phyloP scores from a whole-genome alignment of 2,797 vertebrate species.

The Hyperoplus immaculatus region DNA sequence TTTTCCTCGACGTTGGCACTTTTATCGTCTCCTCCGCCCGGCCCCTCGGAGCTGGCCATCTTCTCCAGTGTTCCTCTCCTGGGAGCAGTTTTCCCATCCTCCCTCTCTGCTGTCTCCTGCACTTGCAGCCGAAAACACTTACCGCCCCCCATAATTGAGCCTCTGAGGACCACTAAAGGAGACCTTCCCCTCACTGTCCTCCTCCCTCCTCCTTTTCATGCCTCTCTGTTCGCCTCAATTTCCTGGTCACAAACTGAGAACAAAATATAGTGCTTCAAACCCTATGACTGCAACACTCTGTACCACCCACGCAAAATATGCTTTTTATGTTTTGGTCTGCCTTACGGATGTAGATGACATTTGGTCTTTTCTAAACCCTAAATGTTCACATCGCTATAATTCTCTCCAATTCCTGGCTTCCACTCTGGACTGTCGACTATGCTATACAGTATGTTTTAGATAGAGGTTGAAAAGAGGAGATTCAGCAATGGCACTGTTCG shows the following conservation, averaged over 20 bases:
- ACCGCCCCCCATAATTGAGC: conserved; percentile 71
- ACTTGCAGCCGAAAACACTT: conserved; percentile 65
- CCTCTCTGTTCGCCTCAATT: conserved; percentile 25
- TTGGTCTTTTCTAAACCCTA: background rate
- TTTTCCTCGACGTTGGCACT: conserved; percentile 18
- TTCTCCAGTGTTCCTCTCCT: conserved; percentile 45
- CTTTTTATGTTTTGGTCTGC: background rate
- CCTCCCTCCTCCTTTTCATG: conserved; percentile 47
- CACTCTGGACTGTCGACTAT: background rate
- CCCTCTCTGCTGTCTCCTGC: conserved; percentile 44
- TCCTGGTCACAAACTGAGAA: conserved; percentile 13
- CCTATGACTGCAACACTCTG: background rate
- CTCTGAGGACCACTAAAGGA: conserved; percentile 64
- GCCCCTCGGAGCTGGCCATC: conserved; percentile 52
- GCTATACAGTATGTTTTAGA: no score
- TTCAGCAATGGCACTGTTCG: no score
- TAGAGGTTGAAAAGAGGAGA: no score
- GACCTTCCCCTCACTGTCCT: conserved; percentile 49
- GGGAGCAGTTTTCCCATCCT: conserved; percentile 54
- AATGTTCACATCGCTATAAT: no score
- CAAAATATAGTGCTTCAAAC: background rate
- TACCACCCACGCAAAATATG: background rate
- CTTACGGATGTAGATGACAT: no score
- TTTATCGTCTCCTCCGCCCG: conserved; percentile 49
- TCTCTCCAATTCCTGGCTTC: background rate